These are phyloP conservation scores for Hylaeus volcanicus DNA, from an alignment of 1,140 invertebrate genomes.

Conservation along the genomic window DNA sequence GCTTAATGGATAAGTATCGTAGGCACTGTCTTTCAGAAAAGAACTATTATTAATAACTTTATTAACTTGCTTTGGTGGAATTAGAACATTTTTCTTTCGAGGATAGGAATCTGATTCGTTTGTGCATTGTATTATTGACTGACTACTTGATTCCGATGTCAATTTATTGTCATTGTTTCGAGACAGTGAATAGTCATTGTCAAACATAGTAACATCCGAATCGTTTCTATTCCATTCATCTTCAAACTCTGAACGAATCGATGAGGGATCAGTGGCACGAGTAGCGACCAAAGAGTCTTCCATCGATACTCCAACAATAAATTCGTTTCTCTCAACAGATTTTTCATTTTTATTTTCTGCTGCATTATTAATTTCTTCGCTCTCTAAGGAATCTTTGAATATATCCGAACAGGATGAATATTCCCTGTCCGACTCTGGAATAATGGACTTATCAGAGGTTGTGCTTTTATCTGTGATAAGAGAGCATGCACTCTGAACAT, in stretches of 20 bases:
- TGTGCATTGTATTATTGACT: no score
- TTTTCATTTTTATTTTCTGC: background rate
- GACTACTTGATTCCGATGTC: background rate
- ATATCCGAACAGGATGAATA: background rate
- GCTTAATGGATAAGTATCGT: conserved; percentile 8
- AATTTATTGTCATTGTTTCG: no score
- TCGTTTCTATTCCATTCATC: no score
- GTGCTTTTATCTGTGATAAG: no score
- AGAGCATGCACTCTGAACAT: background rate
- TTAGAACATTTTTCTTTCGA: background rate
- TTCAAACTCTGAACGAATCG: no score
- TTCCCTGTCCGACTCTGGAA: conserved; percentile 13
- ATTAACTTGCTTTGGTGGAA: background rate
- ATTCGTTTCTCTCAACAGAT: background rate
- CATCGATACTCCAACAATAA: background rate
- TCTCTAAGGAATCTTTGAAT: conserved; percentile 7
- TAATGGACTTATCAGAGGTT: background rate
- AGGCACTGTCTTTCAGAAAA: conserved; percentile 25
- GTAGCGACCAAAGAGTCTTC: background rate
- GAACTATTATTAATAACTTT: background rate
- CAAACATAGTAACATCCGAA: background rate
- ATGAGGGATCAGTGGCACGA: background rate
- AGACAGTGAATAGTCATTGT: background rate
- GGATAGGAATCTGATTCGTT: background rate
- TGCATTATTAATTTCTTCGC: background rate